Evolutionary conservation across 2,113 vertebrate genomes (phyloP).

Genomic region (Podarcis raffonei): DNA sequence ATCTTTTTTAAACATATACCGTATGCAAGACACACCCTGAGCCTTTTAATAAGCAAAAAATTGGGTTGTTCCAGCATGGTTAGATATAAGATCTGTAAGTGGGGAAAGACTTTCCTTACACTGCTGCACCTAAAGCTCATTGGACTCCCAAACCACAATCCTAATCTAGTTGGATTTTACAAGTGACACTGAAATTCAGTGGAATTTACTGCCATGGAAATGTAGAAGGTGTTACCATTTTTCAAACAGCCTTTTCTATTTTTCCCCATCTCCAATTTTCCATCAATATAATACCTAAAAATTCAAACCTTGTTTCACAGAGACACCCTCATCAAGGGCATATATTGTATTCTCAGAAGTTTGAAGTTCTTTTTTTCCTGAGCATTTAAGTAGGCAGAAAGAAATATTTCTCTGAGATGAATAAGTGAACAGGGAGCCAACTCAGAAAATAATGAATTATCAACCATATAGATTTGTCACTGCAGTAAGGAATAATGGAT

Average conservation of each 20-base stretch:
- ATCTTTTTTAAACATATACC: no score
- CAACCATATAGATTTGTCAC: constrained; percentile 8
- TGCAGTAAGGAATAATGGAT: not conserved
- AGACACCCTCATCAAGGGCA: not conserved
- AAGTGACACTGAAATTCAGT: not conserved
- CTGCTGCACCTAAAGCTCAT: not conserved
- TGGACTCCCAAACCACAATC: not conserved
- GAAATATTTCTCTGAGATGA: not conserved
- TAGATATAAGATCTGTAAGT: not conserved
- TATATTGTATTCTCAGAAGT: not conserved
- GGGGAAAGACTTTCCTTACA: not conserved
- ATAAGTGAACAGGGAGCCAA: not conserved
- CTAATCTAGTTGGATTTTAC: not conserved
- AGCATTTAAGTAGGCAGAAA: not conserved
- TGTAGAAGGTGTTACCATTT: not conserved
- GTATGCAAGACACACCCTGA: not conserved
- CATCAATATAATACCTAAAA: not conserved
- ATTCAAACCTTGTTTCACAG: not conserved
- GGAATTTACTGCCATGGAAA: not conserved
- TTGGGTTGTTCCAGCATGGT: not conserved
- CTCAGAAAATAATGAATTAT: not conserved
- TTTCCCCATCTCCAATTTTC: not conserved
- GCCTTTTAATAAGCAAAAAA: not conserved
- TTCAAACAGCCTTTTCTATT: not conserved
- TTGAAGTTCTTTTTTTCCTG: not conserved